Base-by-base conservation (phyloP, 2,888 invertebrate species). In the Ophion ellenae region DNA sequence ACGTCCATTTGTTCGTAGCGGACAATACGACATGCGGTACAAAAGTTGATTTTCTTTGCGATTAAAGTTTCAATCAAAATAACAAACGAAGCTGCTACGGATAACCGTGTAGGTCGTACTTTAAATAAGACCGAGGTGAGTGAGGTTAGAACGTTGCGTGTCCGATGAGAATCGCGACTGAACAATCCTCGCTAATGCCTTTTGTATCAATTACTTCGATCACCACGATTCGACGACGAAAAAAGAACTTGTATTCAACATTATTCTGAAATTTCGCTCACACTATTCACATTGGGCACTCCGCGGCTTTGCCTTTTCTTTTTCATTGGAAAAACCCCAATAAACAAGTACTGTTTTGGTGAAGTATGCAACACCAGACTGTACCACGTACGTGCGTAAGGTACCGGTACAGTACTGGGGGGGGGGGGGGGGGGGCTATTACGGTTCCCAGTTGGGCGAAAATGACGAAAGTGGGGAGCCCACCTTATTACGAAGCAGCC, bases 251-350 rank as follows among this genome's bases (percentile, higher is more conserved):
- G 7, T 4, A 20, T 14, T 20, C 17, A 6, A 11, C 28, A 61
- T 61, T n/a, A 45, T 59, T 0, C 9, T 9, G 2, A 63, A 79
- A 63, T 36, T 14, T 61, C n/a, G 61, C 79, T 79, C 71, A 79
- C 79, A 53, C 47, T 61, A 36, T 63, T 53, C 10, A 20, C 11
- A 47, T 47, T 70, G 70, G 14, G 53, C 20, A 14, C 36, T 17
- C 10, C 14, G 47, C 47, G 7, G 32, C 32, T 71, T 53, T 36
- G 59, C 32, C 53, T 47, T 47, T 59, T 70, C 45, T 79, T 63
- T 79, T 64, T 79, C 79, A 79, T 79, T 36, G 17, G 40, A 14
- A 47, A 36, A 73, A 32, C 17, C 32, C 17, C 47, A 17, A 14
- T 11, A 73, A 32, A 32, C 32, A 32, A 32, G 59, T 32, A 32